phyloP scores from a whole-genome alignment of 2,113 vertebrate species.

The Petroica traversi region DNA sequence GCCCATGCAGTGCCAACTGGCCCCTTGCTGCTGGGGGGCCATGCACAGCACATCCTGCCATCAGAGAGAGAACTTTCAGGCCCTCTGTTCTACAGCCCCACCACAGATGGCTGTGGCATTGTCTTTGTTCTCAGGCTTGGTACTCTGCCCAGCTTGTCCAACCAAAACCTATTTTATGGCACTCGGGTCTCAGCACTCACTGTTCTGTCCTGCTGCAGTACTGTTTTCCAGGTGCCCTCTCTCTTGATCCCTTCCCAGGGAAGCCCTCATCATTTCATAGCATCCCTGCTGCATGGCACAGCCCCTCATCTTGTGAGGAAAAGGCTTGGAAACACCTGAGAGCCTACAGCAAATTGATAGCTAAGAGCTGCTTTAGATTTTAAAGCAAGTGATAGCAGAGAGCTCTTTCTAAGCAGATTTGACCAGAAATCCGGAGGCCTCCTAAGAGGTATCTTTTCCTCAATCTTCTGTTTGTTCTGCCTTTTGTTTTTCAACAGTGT shows the following conservation, averaged over 20 bases:
- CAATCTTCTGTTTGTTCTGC: background rate
- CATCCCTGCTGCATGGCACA: background rate
- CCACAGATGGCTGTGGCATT: background rate
- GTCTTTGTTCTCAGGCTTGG: background rate
- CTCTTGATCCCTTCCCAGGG: background rate
- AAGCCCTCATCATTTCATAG: background rate
- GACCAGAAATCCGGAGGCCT: background rate
- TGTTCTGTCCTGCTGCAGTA: background rate
- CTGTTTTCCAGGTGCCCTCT: background rate
- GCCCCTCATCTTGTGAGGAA: background rate
- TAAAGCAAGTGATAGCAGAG: background rate
- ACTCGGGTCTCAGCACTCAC: background rate
- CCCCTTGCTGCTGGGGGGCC: background rate
- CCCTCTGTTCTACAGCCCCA: background rate
- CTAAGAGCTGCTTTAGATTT: background rate
- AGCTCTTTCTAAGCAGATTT: background rate
- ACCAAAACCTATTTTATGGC: background rate
- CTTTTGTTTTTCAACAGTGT: background rate
- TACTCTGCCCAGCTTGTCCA: background rate
- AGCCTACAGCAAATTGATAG: background rate
- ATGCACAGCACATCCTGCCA: fast-evolving
- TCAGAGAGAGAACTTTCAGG: background rate
- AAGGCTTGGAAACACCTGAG: background rate
- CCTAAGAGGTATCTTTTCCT: background rate
- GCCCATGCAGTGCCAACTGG: fast-evolving